These are phyloP conservation scores for Halcyon leucocephala DNA, from an alignment of 2,797 vertebrate species.

Conservation along the genomic window DNA sequence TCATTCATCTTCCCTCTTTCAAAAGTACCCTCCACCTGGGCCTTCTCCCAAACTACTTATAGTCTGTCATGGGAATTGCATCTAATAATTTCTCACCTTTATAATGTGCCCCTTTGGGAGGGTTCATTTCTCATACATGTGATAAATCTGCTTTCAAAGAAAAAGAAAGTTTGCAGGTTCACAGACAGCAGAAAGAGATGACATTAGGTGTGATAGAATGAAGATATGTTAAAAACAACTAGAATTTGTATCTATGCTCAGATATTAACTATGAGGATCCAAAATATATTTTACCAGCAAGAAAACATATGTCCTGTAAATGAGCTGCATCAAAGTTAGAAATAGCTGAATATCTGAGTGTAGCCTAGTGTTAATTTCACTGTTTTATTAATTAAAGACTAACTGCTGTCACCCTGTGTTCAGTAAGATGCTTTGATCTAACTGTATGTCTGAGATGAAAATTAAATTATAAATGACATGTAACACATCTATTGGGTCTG, in stretches of 20 bases:
- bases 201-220: neutral
- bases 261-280: neutral
- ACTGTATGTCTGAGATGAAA: neutral
- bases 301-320: neutral
- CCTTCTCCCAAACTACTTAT: neutral
- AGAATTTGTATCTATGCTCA: neutral
- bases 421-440: conserved; percentile 20
- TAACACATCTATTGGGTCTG: neutral
- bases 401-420: neutral
- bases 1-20: neutral
- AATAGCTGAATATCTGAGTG: neutral
- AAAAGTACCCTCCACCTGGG: neutral
- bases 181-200: neutral
- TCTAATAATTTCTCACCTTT: conserved; percentile 1
- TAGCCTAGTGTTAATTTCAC: neutral
- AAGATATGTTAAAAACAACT: neutral
- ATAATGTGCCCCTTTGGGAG: neutral
- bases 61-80: neutral
- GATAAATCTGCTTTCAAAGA: neutral
- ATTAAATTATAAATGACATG: neutral
- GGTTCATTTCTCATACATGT: neutral
- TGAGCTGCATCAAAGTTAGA: neutral
- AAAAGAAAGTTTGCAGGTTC: neutral
- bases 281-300: neutral
- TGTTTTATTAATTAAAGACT: conserved; percentile 18